These are phyloP conservation scores for Anthopleura sola DNA, from an alignment of 64 coral and sea anemone genomes.

Conservation along the genomic window DNA sequence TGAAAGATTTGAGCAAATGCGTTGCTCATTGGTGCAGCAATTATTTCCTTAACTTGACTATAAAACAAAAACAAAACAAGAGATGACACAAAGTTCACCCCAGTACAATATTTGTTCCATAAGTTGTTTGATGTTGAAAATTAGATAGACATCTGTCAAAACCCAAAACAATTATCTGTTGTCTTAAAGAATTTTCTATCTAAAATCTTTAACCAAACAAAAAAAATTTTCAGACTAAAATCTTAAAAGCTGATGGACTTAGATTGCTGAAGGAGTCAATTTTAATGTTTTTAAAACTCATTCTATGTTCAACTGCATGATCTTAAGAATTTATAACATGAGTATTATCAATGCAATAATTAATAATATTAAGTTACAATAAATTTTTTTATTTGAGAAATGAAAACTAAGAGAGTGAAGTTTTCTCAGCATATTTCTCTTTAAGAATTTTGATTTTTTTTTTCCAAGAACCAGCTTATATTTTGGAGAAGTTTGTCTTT, in stretches of 20 bases:
- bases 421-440: no score
- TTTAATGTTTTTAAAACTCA: no score
- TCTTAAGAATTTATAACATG: not conserved
- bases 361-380: not conserved
- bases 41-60: not conserved
- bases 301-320: not conserved
- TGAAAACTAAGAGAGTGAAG: no score
- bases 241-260: not conserved
- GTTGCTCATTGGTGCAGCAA: not conserved
- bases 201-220: constrained; percentile 5
- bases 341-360: not conserved
- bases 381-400: not conserved
- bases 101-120: not conserved
- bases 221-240: not conserved
- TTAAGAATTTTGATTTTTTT: no score
- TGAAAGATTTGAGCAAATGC: not conserved
- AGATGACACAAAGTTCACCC: not conserved
- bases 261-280: not conserved
- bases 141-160: not conserved
- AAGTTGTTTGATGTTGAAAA: not conserved
- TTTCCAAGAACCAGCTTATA: no score
- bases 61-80: not conserved
- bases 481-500: no score
- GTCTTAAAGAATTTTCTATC: not conserved
- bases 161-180: not conserved